phyloP scores from a whole-genome alignment of 2,888 invertebrate species.

The Prenolepis imparis region DNA sequence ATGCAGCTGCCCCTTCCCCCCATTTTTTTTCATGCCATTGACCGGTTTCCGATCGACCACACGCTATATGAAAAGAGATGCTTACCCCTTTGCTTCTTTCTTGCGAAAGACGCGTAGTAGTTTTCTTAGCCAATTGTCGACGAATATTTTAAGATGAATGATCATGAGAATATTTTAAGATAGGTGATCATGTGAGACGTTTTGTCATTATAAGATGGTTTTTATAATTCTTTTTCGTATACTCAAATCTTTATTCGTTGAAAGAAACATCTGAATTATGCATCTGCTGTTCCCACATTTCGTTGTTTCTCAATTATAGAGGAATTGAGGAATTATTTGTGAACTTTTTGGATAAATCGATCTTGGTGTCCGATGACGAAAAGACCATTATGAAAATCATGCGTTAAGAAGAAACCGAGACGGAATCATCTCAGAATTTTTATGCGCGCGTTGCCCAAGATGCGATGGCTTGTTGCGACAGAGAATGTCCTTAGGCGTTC shows the following conservation, averaged over 20 bases:
- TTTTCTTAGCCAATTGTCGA: neutral
- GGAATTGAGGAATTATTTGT: neutral
- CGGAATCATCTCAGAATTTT: neutral
- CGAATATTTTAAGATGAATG: neutral
- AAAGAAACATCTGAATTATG: neutral
- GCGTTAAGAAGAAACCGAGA: neutral
- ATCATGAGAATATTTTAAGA: neutral
- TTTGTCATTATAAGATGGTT: slow-evolving; percentile 23
- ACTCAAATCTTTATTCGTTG: neutral
- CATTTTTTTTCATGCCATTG: slow-evolving; percentile 51
- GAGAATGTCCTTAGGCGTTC: slow-evolving; percentile 54
- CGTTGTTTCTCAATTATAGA: slow-evolving; percentile 1
- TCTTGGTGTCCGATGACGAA: neutral
- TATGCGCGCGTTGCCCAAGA: slow-evolving; percentile 36
- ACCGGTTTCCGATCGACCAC: slow-evolving; percentile 56
- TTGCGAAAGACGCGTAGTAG: neutral
- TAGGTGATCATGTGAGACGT: too few species aligned
- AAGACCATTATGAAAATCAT: neutral
- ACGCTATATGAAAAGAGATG: slow-evolving; percentile 65
- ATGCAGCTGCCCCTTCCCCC: slow-evolving; percentile 57
- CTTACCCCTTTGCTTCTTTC: slow-evolving; percentile 66
- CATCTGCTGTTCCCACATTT: neutral
- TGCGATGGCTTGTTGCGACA: slow-evolving; percentile 21
- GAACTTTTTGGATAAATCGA: neutral
- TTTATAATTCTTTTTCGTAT: slow-evolving; percentile 5